Evolutionary conservation across 2,888 invertebrate species (phyloP), one percentile per base, ranked within the genome.

Genomic region (Octonoba sinensis): DNA sequence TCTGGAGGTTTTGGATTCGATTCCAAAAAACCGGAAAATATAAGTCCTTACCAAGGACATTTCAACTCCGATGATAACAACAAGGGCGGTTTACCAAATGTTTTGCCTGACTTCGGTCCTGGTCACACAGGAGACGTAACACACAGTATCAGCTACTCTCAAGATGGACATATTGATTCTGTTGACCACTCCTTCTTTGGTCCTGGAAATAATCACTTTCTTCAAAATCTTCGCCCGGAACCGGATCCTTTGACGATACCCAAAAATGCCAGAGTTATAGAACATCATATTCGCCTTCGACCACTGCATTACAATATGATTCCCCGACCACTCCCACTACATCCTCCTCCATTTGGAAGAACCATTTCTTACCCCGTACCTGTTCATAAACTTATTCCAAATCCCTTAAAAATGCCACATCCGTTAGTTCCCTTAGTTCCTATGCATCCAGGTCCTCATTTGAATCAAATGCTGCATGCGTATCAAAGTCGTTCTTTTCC

Each of bases 161-260:
- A 77, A 24, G 47, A 57, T 20, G 79, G 73, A 16, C 60, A 62
- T 13, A 24, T 62, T 20, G 59, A 57, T 20, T 15, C 56, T 15
- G 47, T 60, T 12, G 73, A 64, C n/a, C 76, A 62, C 16, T 47
- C 54, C 24, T 54, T 54, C 4, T 65, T 49, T 6, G 65, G 65
- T 15, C 65, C 65, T n/a, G 62, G 69, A 56, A 66, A 81, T 20
- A 2, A 18, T 1, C 70, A 70, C 13, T 24, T 71, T 13, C 66
- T 51, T 15, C 44, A 46, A n/a, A 69, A 73, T 47, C 8, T 74
- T 27, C 44, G 49, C 36, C 79, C 79, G 12, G 79, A 81, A 46
- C 73, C 69, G 1, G 82, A 82, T 51, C 82, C 82, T 0, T 46
- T 82, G 1, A 51, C 71, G n/a, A 75, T 82, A 18, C 82, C 82